Conservation (phyloP, 1,140 invertebrate genomes). For the Chrysomallon squamiferum region DNA sequence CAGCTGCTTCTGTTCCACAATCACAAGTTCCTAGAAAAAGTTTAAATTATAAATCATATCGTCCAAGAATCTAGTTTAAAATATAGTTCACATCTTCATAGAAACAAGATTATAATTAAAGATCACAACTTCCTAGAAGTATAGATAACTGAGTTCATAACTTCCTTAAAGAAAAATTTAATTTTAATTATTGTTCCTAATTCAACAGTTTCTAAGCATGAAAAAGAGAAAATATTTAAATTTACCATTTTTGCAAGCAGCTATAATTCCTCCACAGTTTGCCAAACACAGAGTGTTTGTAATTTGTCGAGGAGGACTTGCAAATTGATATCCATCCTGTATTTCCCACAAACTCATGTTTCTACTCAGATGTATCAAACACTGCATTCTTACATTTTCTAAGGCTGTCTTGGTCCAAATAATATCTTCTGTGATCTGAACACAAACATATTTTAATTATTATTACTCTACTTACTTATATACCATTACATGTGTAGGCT, state of each 20-base stretch:
- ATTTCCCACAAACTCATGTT: conserved; percentile 32
- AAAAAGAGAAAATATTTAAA: no score
- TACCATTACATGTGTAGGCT: background rate
- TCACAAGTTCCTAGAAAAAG: conserved; percentile 32
- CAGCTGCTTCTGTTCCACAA: conserved; percentile 21
- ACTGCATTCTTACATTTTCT: conserved; percentile 38
- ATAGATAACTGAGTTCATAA: no score
- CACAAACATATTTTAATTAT: conserved; percentile 1
- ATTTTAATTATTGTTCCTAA: no score
- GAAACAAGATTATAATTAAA: no score
- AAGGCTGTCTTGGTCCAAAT: conserved; percentile 23
- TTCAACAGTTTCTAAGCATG: no score
- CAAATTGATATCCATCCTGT: background rate
- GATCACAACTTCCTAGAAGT: no score
- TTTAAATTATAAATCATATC: no score
- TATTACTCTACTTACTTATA: background rate
- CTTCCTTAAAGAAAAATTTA: no score
- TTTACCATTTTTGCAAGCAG: conserved; percentile 33
- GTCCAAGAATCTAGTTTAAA: no score
- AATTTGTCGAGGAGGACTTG: conserved; percentile 12
- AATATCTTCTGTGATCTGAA: conserved; percentile 30
- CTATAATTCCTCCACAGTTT: conserved; percentile 32
- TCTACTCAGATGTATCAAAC: conserved; percentile 24
- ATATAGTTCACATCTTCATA: no score
- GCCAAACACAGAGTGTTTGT: conserved; percentile 37